These are phyloP conservation scores for Pammene fasciana DNA, from an alignment of 2,888 invertebrate species.

Conservation along the genomic window DNA sequence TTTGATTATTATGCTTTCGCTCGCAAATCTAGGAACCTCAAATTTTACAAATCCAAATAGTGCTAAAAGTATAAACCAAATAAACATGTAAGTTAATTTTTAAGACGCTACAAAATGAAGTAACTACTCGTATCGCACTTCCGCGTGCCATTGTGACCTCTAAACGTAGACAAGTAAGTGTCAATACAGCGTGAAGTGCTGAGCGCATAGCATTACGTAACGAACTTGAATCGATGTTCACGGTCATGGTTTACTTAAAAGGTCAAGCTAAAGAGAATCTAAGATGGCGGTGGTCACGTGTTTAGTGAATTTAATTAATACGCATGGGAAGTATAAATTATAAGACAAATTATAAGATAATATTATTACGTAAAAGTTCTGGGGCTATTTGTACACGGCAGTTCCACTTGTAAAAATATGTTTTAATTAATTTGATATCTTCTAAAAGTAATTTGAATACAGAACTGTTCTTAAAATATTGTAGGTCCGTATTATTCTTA, in stretches of 20 bases:
- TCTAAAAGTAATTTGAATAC: too few relatives aligned
- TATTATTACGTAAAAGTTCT: background rate
- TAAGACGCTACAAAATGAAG: conserved; percentile 14
- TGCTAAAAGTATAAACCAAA: conserved; percentile 7
- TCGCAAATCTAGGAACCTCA: background rate
- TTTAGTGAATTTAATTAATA: conserved; percentile 10
- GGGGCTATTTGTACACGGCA: too few relatives aligned
- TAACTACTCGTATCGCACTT: conserved; percentile 19
- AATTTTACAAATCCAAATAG: background rate
- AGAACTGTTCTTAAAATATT: too few relatives aligned
- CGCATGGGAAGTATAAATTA: conserved; percentile 4
- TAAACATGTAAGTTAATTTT: conserved; percentile 16
- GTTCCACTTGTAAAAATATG: too few relatives aligned
- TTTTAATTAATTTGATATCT: too few relatives aligned
- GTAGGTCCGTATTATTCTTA: too few relatives aligned
- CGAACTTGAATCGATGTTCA: conserved; percentile 73
- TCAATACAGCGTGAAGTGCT: conserved; percentile 55
- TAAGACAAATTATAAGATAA: background rate
- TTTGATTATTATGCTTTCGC: conserved; percentile 31
- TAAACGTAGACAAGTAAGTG: conserved; percentile 43
- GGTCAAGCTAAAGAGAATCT: conserved; percentile 65
- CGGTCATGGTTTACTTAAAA: conserved; percentile 74
- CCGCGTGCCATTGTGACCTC: conserved; percentile 30
- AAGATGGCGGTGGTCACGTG: conserved; percentile 50
- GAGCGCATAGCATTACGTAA: conserved; percentile 72